Percentiles rank a stretch among this genome's conserved stretches.
Evolutionary conservation across 2,888 invertebrate genomes (phyloP).

Genomic region (Chydorus sphaericus): DNA sequence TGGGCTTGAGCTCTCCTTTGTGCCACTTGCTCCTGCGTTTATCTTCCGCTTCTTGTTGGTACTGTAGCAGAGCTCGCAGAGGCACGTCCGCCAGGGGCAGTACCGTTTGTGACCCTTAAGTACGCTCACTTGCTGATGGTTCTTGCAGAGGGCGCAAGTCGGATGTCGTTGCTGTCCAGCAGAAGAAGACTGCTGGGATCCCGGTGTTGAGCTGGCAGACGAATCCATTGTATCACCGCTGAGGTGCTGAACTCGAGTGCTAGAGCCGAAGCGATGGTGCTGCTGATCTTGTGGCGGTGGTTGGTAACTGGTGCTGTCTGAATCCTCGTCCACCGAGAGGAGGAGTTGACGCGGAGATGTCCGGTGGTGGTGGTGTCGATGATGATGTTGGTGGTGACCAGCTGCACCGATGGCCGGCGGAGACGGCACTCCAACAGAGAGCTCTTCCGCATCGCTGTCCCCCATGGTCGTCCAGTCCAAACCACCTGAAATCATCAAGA

Average conservation of each 20-base stretch:
- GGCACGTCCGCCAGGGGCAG: background rate
- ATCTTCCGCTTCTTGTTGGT: background rate
- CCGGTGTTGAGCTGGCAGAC: background rate
- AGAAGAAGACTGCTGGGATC: background rate
- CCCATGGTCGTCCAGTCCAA: background rate
- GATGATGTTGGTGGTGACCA: too few relatives aligned
- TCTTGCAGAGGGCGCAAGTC: background rate
- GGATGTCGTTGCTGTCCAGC: background rate
- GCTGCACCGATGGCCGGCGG: too few relatives aligned
- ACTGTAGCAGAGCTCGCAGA: background rate
- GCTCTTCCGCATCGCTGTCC: background rate
- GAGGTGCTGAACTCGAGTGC: background rate
- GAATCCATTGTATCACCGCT: background rate
- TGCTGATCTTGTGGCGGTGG: background rate
- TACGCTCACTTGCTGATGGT: background rate
- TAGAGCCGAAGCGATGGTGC: background rate
- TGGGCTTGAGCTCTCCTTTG: background rate
- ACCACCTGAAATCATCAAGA: too few relatives aligned
- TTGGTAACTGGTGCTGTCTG: too few relatives aligned
- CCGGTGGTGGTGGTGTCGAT: too few relatives aligned
- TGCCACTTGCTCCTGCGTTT: background rate
- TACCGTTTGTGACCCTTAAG: slow-evolving; percentile 1
- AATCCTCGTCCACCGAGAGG: too few relatives aligned
- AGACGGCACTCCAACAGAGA: background rate
- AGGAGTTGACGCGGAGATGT: too few relatives aligned